Evolutionary conservation across 2,113 vertebrate species (phyloP).

Genomic region (Pomatorhinus ruficollis): DNA sequence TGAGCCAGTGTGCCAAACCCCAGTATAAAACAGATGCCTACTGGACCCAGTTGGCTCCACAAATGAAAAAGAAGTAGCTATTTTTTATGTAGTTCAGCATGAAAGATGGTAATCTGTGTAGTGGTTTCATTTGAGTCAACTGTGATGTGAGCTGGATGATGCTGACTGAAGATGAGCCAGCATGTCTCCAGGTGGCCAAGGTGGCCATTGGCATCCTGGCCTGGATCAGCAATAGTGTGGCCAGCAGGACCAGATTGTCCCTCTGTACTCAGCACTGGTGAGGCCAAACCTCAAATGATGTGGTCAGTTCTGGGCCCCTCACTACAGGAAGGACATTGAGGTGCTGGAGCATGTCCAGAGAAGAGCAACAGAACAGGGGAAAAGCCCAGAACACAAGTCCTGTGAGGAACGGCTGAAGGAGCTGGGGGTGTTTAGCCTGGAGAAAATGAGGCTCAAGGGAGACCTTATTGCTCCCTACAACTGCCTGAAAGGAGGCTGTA

Average conservation of each 20-base stretch:
- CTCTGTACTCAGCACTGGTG: accelerated
- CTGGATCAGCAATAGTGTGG: accelerated
- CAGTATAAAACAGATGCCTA: background rate
- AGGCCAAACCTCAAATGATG: background rate
- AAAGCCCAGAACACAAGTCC: background rate
- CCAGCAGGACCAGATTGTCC: accelerated
- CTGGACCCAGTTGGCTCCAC: background rate
- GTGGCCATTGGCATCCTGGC: background rate
- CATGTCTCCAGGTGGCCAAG: background rate
- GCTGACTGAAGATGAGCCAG: background rate
- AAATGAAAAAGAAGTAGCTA: background rate
- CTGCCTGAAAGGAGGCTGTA: background rate
- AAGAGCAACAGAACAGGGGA: accelerated
- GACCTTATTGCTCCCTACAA: background rate
- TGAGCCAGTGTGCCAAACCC: background rate
- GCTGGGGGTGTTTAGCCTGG: background rate
- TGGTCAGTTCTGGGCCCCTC: background rate
- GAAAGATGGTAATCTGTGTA: background rate
- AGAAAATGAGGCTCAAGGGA: background rate
- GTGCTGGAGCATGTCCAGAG: accelerated
- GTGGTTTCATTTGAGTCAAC: background rate
- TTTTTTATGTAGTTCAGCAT: background rate
- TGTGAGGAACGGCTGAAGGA: background rate
- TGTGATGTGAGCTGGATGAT: background rate
- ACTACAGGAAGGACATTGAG: background rate